phyloP scores from a whole-genome alignment of 2,113 vertebrate species.

The Perca fluviatilis region DNA sequence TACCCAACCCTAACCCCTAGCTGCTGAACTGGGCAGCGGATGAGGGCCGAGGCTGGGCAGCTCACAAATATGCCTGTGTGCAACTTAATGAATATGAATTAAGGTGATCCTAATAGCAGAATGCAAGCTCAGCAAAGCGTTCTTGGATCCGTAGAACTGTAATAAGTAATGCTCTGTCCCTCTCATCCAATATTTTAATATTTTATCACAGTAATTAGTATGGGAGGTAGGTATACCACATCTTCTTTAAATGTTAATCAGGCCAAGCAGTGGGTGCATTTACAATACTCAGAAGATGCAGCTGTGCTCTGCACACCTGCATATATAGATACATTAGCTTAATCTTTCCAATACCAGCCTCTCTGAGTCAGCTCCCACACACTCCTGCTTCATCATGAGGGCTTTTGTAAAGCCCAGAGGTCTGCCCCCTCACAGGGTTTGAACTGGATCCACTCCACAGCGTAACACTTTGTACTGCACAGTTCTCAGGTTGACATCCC shows the following conservation, averaged over 20 bases:
- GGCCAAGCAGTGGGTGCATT: conserved; percentile 38
- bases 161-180: conserved; percentile 43
- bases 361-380: conserved; percentile 31
- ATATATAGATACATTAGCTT: conserved; percentile 21
- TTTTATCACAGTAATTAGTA: conserved; percentile 49
- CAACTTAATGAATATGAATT: conserved; percentile 28
- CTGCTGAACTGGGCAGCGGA: conserved; percentile 2
- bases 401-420: conserved; percentile 14
- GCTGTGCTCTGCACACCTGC: conserved; percentile 4
- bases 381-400: conserved; percentile 8
- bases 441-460: neutral
- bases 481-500: neutral
- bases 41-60: neutral
- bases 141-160: conserved; percentile 26
- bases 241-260: conserved; percentile 61
- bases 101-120: conserved; percentile 39
- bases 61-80: conserved; percentile 5
- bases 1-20: neutral
- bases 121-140: conserved; percentile 49
- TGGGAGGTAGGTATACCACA: conserved; percentile 27
- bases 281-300: conserved; percentile 24
- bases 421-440: neutral
- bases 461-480: neutral
- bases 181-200: conserved; percentile 41
- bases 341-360: conserved; percentile 8